Percentiles rank a stretch among this genome's conserved stretches.
These are phyloP conservation scores for Pyralis farinalis DNA, from an alignment of 2,888 invertebrate species.

Conservation along the genomic window DNA sequence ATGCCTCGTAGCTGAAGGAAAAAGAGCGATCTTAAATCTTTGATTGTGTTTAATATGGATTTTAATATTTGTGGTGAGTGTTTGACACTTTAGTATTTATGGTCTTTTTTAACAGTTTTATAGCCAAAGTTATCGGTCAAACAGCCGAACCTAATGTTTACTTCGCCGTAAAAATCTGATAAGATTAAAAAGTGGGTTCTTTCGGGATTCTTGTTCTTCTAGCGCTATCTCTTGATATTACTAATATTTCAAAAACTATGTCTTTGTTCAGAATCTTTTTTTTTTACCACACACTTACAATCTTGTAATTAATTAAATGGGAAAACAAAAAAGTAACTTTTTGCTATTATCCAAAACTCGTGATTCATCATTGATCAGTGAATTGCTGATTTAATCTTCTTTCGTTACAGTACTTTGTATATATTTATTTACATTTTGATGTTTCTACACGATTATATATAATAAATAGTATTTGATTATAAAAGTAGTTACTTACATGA, in stretches of 20 bases:
- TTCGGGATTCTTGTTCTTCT: background rate
- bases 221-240: background rate
- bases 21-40: slow-evolving; percentile 16
- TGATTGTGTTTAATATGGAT: slow-evolving; percentile 15
- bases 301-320: background rate
- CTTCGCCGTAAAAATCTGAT: slow-evolving; percentile 32
- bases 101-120: slow-evolving; percentile 16
- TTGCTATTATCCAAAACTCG: background rate
- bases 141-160: slow-evolving; percentile 45
- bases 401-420: background rate
- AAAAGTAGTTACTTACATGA: no score
- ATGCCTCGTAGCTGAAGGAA: slow-evolving; percentile 38
- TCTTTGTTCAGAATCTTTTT: background rate
- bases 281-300: background rate
- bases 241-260: background rate
- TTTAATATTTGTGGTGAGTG: slow-evolving; percentile 20
- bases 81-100: no score
- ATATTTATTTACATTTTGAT: background rate
- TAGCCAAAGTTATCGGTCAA: slow-evolving; percentile 45
- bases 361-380: slow-evolving; percentile 1
- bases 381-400: no score
- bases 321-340: background rate
- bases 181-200: slow-evolving; percentile 24
- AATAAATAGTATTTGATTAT: no score
- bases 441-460: no score